Evolutionary conservation across 2,888 invertebrate genomes (phyloP), one percentile per base, ranked within the genome.

Genomic region (Epirrhoe tristata): DNA sequence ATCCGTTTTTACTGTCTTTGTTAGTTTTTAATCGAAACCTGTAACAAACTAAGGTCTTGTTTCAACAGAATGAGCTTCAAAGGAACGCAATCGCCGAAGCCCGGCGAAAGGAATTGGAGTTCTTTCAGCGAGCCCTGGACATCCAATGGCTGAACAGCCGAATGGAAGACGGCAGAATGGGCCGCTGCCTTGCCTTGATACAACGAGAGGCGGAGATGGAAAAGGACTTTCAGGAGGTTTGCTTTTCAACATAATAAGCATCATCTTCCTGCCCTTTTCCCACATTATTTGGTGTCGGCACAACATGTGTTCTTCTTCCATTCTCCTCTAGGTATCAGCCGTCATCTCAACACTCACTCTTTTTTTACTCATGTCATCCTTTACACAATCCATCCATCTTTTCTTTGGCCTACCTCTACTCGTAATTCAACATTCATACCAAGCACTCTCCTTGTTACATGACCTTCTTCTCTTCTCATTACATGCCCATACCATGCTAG

Each of bases 131-230:
- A 17, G 88, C 89, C 0, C 65, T 88, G 68, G 91, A 92, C 65
- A 81, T 88, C 31, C 86, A 91, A 78, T 91, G 91, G 92, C 74
- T 93, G 39, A 87, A 93, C 78, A 89, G 81, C 61, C 88, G 93
- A 0, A 91, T 91, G 91, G 89, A 89, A 36, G 89, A 90, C 48
- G 89, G 91, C 48, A 79, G 88, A n/a, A 93, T 90, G 88, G 87
- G 89, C 6, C 85, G 91, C 1, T 86, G 86, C 53, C 79, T 92
- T 0, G 90, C 93, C 0, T 83, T 87, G 2, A 90, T 93, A 66
- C 73, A 85, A 48, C 81, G 81, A 8, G 93, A 93, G 70, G 90
- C 90, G 4, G 89, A 85, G 39, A 89, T 91, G 90, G 93, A 93
- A 64, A 91, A 87, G 63, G 83, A 90, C 65, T 92, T 88, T 70